Evolutionary conservation across 2,888 invertebrate genomes (phyloP), one percentile per base, ranked within the genome.

Genomic region (Argyresthia goedartella): DNA sequence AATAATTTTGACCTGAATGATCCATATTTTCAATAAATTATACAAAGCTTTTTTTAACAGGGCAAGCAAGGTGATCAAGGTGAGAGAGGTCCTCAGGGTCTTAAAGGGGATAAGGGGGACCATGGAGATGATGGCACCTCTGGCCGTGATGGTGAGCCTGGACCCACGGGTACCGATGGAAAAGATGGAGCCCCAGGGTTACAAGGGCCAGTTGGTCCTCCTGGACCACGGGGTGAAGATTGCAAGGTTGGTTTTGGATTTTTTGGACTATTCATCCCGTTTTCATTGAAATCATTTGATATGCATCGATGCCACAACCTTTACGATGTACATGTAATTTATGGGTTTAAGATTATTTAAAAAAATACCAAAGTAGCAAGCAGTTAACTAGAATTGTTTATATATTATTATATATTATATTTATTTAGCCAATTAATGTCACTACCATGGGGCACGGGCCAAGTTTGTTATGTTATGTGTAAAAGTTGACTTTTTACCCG

Each of bases 161-260:
- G 95, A 4, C 58, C 66, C 11, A 89, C 92, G 68, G 95, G 95
- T 56, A 93, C 94, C 60, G 88, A 91, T 0, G 94, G 94, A 15
- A 78, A 72, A 56, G 87, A 91, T 59, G 94, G 92, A n/a, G 61
- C 86, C 0, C 89, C 88, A 59, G 93, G 93, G 10, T 64, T 69
- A 0, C 62, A 73, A 14, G 92, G 91, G 3, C 73, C 68, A 1
- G 73, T 82, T 14, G 91, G 93, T 4, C 81, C 81, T 9, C 71
- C 76, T 14, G 94, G 94, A 2, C 50, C 56, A 15, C 56, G 56
- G 4, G 57, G 58, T 59, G 61, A 73, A 43, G 94, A 94, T 1
- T 67, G 80, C 10, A 73, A 46, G 46, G 46, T 46, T n/a, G n/a
- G n/a, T n/a, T n/a, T n/a, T n/a, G 14, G n/a, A 10, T 36, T 36